These are phyloP conservation scores for Dryoscopus gambensis DNA, from an alignment of 2,113 vertebrate species.

Conservation along the genomic window DNA sequence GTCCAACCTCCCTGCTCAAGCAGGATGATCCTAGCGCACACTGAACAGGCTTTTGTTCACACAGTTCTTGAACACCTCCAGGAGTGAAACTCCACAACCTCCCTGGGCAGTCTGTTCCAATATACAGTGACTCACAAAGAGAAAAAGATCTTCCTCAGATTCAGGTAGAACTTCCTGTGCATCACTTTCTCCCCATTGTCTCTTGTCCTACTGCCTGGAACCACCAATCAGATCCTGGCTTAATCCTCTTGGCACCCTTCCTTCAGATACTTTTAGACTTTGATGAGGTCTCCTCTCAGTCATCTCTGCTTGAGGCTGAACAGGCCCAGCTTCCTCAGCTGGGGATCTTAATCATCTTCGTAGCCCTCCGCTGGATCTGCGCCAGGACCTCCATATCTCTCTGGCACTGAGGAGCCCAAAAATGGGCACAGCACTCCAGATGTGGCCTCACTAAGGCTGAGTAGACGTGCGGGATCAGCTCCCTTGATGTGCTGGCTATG, in stretches of 20 bases:
- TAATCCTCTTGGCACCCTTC: neutral
- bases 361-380: neutral
- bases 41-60: neutral
- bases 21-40: neutral
- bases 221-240: neutral
- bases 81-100: neutral
- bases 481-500: no score
- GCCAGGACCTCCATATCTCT: neutral
- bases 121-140: neutral
- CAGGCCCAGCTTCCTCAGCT: neutral
- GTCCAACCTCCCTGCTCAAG: neutral
- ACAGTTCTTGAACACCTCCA: neutral
- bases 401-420: neutral
- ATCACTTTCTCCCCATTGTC: neutral
- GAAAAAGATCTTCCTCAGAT: neutral
- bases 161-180: neutral
- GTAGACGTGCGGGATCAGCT: neutral
- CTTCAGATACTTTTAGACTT: neutral
- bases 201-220: neutral
- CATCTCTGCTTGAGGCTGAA: neutral
- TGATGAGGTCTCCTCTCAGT: neutral
- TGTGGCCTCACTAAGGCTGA: neutral
- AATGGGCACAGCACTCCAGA: neutral
- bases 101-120: neutral
- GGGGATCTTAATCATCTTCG: neutral